phyloP scores from a whole-genome alignment of 1,140 invertebrate genomes.

The Caenorhabditis elegans region WBcel235 BX284605.5:13207501-13208000 shows the following conservation, averaged over 20 bases:
- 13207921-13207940: background rate
- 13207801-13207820: slow-evolving; percentile 10
- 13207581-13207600: background rate
- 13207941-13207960: background rate
- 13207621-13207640: background rate
- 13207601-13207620: background rate
- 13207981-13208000: slow-evolving; percentile 5
- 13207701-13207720: background rate
- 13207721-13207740: slow-evolving; percentile 6
- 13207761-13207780: slow-evolving; percentile 26
- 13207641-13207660: background rate
- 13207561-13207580: background rate
- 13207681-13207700: background rate
- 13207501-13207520: background rate
- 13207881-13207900: background rate
- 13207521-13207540: background rate
- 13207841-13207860: background rate
- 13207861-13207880: background rate
- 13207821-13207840: slow-evolving; percentile 7
- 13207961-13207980: background rate
- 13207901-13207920: background rate
- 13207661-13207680: slow-evolving; percentile 10
- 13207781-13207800: slow-evolving; percentile 23
- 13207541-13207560: background rate
- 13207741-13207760: background rate